These are phyloP conservation scores for Enteromius thamalakanensis DNA, from an alignment of 2,797 vertebrate species.

Conservation along the genomic window DNA sequence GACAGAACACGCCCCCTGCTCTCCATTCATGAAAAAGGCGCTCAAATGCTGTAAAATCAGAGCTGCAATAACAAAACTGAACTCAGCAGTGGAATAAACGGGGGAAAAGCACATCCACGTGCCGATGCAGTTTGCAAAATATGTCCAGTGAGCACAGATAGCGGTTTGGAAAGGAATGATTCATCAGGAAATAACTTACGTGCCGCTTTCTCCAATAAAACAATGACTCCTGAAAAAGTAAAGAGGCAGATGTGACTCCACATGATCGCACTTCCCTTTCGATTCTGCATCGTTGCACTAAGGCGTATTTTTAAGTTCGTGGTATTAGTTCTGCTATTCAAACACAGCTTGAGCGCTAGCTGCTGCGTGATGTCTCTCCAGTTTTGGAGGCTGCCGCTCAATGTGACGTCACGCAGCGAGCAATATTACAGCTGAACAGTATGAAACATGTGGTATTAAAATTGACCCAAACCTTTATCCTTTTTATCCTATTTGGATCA, in stretches of 20 bases:
- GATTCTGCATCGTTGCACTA: conserved; percentile 29
- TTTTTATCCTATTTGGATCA: no score
- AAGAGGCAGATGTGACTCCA: conserved; percentile 80
- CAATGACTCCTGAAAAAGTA: conserved; percentile 74
- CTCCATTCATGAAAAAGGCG: conserved; percentile 55
- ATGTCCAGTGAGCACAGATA: background rate
- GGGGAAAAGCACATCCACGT: background rate
- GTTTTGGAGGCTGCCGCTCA: conserved; percentile 28
- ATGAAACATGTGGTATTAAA: background rate
- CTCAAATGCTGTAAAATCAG: conserved; percentile 40
- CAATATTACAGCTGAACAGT: background rate
- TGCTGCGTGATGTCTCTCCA: background rate
- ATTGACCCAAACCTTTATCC: background rate
- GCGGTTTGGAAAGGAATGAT: background rate
- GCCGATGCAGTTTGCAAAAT: background rate
- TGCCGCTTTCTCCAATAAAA: conserved; percentile 78
- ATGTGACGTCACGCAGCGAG: conserved; percentile 28
- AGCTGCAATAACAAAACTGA: background rate
- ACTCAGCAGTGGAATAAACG: background rate
- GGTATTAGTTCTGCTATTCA: background rate
- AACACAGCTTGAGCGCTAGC: background rate
- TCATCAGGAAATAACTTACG: conserved; percentile 69
- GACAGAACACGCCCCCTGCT: conserved; percentile 49
- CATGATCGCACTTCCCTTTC: conserved; percentile 18
- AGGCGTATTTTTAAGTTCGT: background rate